Base-by-base conservation (phyloP, 2,797 vertebrate genomes). In the Acrocephalus scirpaceus region DNA sequence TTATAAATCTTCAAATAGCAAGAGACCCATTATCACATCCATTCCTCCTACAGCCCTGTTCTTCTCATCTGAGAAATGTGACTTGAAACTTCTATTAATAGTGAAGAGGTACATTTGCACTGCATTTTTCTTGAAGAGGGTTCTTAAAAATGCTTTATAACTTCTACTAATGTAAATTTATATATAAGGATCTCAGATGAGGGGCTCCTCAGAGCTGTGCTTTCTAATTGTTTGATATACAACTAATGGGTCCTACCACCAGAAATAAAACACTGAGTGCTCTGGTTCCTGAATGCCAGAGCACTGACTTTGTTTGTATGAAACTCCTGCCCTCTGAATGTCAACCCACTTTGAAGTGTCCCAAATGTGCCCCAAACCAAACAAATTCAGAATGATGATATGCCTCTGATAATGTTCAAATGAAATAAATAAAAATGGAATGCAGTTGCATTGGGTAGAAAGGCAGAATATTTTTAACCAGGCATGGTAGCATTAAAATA, bases 11-110 rank as follows among this genome's bases (percentile, higher is more conserved):
- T 81, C 76, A 92, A 78, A 78, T 61, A 94, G 70, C 93, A 92
- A 53, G 87, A 91, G 79, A 86, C 82, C 86, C 76, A 90, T 96
- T 97, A 93, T 88, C 88, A 48, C 73, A 44, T 95, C 89, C 92
- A n/a, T 54, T 92, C 90, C 88, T 91, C 90, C 86, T 88, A 76
- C 92, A 91, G 44, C 83, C 60, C 34, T 82, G 25, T 50, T 86
- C 66, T 83, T 51, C 79, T 64, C 57, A 44, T 81, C 60, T 76
- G 64, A 79, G 86, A 60, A 91, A 88, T 38, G 23, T 50, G 95
- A 70, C 60, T 92, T 90, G 85, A 71, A 88, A 36, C 66, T 73
- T 70, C 71, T 90, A 58, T 93, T 94, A 74, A 82, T 79, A 94
- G 82, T 18, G 45, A 44, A 87, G 54, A 91, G 56, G 73, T 86